Base-by-base conservation (phyloP, 2,113 vertebrate species). In the Astatoreochromis straeleni region DNA sequence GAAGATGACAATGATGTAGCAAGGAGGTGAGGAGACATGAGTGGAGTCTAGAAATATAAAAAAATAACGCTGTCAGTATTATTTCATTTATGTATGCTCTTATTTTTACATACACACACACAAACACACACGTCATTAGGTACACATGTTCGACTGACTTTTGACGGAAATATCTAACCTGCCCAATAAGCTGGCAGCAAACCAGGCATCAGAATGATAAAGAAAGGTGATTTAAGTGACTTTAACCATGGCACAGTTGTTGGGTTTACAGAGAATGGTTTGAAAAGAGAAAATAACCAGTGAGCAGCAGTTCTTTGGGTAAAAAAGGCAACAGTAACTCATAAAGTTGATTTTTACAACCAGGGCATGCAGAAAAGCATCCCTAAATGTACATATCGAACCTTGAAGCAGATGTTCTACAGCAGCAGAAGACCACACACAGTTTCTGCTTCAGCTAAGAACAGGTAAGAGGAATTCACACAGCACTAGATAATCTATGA, bases 11-110 rank as follows among this genome's bases (percentile, higher is more conserved):
- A 81, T 12, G 80, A 31, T 33, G 86, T 86, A 17, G 79, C 3
- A 26, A 19, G 38, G 16, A 85, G 60, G 68, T 38, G 88, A 84
- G 79, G 55, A 49, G 82, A 84, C 93, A 94, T 90, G 60, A 90
- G 70, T 85, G 79, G 82, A 84, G 80, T 90, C 91, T 94, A 33
- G 6, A 90, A 81, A 75, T n/a, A 92, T 42, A 12, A 68, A 89
- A 89, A 84, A 82, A 73, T 73, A 73, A 73, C 1, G 13, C 21
- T 73, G 21, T 73, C 68, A 45, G 21, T 68, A 21, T 68, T 40
- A 68, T 14, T 68, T 68, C 35, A 65, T 65, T 38, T 38, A 38
- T 68, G 35, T 21, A 68, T 6, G 2, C 63, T 26, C 38, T 73
- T 45, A 45, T 73, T 73, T 73, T 29, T 47, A 47, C 68, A 47